Evolutionary conservation across 2,888 invertebrate species (phyloP).

Genomic region (Hedychridium roseum): DNA sequence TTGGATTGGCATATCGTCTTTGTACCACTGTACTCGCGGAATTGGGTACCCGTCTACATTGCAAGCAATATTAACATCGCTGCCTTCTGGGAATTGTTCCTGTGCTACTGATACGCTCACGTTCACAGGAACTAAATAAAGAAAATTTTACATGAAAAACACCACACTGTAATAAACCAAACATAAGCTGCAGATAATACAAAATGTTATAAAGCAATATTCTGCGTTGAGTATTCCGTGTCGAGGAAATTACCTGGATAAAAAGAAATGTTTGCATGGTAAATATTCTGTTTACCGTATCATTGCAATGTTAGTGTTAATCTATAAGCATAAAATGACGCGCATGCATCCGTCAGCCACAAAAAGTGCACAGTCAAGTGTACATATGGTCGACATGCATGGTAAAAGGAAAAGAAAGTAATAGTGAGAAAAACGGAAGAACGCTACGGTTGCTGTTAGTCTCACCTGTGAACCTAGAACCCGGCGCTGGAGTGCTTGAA

Average conservation of each 20-base stretch:
- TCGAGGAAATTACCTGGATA: no score
- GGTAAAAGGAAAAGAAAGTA: not conserved
- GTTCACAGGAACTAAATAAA: constrained; percentile 69
- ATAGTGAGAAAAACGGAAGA: not conserved
- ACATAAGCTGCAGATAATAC: not conserved
- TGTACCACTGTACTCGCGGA: constrained; percentile 83
- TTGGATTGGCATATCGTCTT: constrained; percentile 71
- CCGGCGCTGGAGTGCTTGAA: constrained; percentile 21
- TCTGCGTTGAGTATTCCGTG: no score
- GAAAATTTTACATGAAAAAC: no score
- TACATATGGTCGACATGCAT: not conserved
- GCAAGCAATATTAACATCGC: constrained; percentile 77
- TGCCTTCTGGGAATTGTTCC: constrained; percentile 71
- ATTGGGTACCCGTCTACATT: constrained; percentile 80
- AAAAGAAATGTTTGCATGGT: no score
- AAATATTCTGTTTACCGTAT: no score
- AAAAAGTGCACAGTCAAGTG: no score
- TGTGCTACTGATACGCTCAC: constrained; percentile 70
- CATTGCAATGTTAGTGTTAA: no score
- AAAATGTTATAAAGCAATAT: constrained; percentile 4
- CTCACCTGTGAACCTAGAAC: constrained; percentile 51
- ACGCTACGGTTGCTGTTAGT: constrained; percentile 1
- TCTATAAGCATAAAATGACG: no score
- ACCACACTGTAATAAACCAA: no score
- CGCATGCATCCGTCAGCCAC: no score